Conservation (phyloP, 2,888 invertebrate species). For the Allophyes oxyacanthae region DNA sequence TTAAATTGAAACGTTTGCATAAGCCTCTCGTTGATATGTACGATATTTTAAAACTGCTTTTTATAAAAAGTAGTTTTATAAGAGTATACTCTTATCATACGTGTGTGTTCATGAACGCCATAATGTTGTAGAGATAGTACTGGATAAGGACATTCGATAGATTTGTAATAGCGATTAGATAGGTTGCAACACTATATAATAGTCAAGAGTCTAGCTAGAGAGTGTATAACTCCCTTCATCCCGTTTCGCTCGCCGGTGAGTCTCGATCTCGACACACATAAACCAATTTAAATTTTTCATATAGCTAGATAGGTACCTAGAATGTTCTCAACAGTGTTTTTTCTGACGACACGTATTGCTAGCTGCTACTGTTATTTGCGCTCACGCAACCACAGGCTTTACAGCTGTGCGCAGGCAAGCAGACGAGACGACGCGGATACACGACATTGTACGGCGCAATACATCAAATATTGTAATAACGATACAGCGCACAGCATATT, state of each 20-base stretch:
- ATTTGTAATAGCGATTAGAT: slow-evolving; percentile 17
- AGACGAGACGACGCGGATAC: slow-evolving; percentile 15
- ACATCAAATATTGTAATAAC: slow-evolving; percentile 39
- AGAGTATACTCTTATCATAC: slow-evolving; percentile 22
- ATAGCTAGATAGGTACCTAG: slow-evolving; percentile 58
- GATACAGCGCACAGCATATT: slow-evolving; percentile 28
- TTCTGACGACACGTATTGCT: slow-evolving; percentile 50
- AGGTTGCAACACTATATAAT: slow-evolving; percentile 11
- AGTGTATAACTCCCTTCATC: slow-evolving; percentile 25
- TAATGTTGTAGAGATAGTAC: slow-evolving; percentile 30
- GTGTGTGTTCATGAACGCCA: slow-evolving; percentile 28
- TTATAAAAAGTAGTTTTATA: too few relatives aligned
- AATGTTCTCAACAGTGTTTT: slow-evolving; percentile 55
- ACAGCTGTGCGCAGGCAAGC: slow-evolving; percentile 25
- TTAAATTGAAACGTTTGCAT: slow-evolving; percentile 21
- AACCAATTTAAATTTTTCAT: slow-evolving; percentile 46
- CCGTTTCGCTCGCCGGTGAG: slow-evolving; percentile 16
- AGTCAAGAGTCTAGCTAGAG: slow-evolving; percentile 3
- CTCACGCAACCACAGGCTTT: slow-evolving; percentile 52
- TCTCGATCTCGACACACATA: slow-evolving; percentile 23
- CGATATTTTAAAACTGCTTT: slow-evolving; percentile 13
- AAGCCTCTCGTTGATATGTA: slow-evolving; percentile 7
- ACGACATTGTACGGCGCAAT: slow-evolving; percentile 33
- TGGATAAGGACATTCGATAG: slow-evolving; percentile 29
- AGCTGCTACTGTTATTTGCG: slow-evolving; percentile 61